Percentiles rank a stretch among this genome's conserved stretches.
Conservation (phyloP, 2,888 invertebrate species). For the Sipha maydis region DNA sequence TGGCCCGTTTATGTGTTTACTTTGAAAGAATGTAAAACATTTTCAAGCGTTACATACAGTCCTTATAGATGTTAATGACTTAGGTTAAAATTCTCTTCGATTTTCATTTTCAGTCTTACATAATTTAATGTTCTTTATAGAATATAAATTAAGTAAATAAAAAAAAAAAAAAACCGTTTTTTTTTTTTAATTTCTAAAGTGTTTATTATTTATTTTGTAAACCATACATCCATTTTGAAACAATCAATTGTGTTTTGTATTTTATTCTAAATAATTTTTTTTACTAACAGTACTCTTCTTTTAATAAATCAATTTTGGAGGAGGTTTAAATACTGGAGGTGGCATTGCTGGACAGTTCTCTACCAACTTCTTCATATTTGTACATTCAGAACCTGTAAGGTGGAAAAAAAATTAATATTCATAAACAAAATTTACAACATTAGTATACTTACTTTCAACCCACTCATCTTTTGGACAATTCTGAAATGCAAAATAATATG, state of each 20-base stretch:
- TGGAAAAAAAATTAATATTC: neutral
- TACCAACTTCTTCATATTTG: slow-evolving; percentile 51
- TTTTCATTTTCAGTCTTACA: slow-evolving; percentile 36
- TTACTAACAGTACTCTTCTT: neutral
- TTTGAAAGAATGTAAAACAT: neutral
- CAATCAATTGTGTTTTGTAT: neutral
- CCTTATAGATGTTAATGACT: neutral
- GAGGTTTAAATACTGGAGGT: slow-evolving; percentile 39
- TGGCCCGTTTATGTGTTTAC: neutral
- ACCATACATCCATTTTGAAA: slow-evolving; percentile 5
- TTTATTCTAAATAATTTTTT: neutral
- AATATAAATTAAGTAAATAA: slow-evolving; percentile 28
- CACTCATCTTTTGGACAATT: slow-evolving; percentile 62
- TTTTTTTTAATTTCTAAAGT: slow-evolving; percentile 17
- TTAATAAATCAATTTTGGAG: slow-evolving; percentile 40
- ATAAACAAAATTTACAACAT: neutral
- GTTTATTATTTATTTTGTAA: slow-evolving; percentile 30
- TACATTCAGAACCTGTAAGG: slow-evolving; percentile 61
- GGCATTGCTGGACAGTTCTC: slow-evolving; percentile 63
- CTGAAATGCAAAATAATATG: slow-evolving; percentile 54
- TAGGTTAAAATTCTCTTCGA: neutral
- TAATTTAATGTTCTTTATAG: slow-evolving; percentile 1
- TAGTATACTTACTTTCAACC: slow-evolving; percentile 61
- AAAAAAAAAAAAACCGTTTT: neutral
- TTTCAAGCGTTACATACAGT: neutral